These are phyloP conservation scores for Cyphomyrus plagiostoma DNA, from an alignment of 2,113 vertebrate genomes.

Conservation along the genomic window DNA sequence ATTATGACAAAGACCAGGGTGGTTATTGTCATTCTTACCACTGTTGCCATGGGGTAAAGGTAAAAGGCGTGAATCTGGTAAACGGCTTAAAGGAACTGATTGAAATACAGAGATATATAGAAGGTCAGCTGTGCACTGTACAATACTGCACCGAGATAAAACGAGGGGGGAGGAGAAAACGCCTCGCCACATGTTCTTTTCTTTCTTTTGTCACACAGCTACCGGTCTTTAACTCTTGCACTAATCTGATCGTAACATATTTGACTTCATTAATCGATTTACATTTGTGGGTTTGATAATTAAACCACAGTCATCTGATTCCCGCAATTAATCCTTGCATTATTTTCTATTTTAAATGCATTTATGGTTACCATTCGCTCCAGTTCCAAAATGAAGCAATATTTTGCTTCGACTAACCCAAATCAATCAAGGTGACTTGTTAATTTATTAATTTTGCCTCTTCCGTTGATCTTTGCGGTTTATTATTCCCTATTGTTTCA, in stretches of 20 bases:
- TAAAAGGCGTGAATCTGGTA: not conserved
- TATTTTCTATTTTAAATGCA: not conserved
- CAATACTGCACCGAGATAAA: not conserved
- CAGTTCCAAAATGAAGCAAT: not conserved
- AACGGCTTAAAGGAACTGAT: not conserved
- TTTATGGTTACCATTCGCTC: not conserved
- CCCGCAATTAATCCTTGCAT: not conserved
- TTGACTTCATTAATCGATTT: not conserved
- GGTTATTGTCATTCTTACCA: not conserved
- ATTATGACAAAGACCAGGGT: not conserved
- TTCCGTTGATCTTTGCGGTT: not conserved
- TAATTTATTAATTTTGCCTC: not conserved
- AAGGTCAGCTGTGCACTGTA: conserved; percentile 14
- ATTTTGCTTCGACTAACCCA: not conserved
- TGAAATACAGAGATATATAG: not conserved
- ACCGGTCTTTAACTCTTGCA: not conserved
- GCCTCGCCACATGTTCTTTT: conserved; percentile 29
- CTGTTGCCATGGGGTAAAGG: not conserved
- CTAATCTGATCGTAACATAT: not conserved
- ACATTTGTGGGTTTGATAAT: not conserved
- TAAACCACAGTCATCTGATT: not conserved
- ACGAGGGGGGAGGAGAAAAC: conserved; percentile 8
- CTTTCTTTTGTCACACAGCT: conserved; percentile 25
- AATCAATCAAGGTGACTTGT: not conserved
- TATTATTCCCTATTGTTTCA: not conserved